Conservation (phyloP, 2,888 invertebrate species). For the Luperina nickerlii region DNA sequence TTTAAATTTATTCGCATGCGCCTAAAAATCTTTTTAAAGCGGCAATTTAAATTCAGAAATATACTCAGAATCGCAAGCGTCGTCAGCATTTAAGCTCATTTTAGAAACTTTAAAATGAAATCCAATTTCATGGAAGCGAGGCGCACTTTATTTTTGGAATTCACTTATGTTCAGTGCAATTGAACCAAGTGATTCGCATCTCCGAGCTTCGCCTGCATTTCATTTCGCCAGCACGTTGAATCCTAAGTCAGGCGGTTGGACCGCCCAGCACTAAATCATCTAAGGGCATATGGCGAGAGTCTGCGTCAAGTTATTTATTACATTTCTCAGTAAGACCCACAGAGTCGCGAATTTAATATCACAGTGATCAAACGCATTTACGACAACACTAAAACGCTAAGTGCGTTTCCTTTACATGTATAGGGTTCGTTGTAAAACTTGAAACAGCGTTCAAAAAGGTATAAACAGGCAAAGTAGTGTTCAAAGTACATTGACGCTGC, state of each 20-base stretch:
- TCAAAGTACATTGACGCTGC: conserved; percentile 38
- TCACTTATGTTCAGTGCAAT: conserved; percentile 52
- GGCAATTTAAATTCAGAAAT: conserved; percentile 47
- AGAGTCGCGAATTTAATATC: conserved; percentile 75
- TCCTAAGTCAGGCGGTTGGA: conserved; percentile 62
- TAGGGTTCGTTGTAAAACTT: conserved; percentile 65
- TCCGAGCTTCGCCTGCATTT: conserved; percentile 35
- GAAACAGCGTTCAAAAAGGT: conserved; percentile 39
- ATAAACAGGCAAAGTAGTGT: conserved; percentile 16
- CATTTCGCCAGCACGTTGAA: conserved; percentile 53
- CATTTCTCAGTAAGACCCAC: conserved; percentile 74
- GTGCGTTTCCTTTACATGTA: conserved; percentile 68
- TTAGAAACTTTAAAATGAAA: conserved; percentile 50
- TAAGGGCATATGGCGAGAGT: conserved; percentile 72
- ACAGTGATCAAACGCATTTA: conserved; percentile 78
- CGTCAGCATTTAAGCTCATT: conserved; percentile 41
- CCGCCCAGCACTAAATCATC: conserved; percentile 77
- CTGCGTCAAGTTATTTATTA: conserved; percentile 78
- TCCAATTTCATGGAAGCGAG: conserved; percentile 55
- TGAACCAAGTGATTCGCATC: conserved; percentile 54
- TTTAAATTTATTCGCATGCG: conserved; percentile 26
- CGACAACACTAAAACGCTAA: conserved; percentile 77
- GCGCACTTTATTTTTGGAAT: conserved; percentile 56
- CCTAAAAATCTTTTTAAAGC: conserved; percentile 9
- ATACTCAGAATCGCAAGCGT: conserved; percentile 30